Conservation (phyloP, 1,140 invertebrate genomes). For the Pachypeltis micranthus region DNA sequence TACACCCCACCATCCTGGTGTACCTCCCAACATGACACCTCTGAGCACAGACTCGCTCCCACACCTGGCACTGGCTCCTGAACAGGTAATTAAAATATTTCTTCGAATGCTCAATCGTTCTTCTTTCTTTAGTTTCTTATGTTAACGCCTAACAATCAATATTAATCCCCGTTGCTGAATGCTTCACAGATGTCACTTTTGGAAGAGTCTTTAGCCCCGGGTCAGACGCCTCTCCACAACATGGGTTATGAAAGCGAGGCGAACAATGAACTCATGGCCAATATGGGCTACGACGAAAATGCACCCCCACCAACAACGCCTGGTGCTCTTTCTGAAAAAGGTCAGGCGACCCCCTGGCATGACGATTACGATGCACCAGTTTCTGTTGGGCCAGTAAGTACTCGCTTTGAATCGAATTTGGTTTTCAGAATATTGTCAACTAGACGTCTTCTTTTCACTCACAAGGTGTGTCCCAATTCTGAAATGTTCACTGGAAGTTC, state of each 20-base stretch:
- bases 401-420: too few species aligned
- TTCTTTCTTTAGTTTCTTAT: too few species aligned
- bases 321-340: conserved; percentile 47
- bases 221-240: conserved; percentile 46
- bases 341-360: conserved; percentile 55
- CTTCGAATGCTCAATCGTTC: not conserved
- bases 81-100: conserved; percentile 31
- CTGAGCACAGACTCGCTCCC: conserved; percentile 28
- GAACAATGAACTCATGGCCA: conserved; percentile 42
- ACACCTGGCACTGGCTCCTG: conserved; percentile 40
- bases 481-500: too few species aligned
- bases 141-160: too few species aligned
- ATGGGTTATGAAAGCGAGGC: conserved; percentile 45
- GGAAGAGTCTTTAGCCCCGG: conserved; percentile 16
- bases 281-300: conserved; percentile 64
- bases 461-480: too few species aligned
- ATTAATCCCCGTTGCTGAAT: too few species aligned
- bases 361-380: conserved; percentile 76
- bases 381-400: conserved; percentile 61
- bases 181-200: conserved; percentile 17
- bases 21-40: conserved; percentile 21
- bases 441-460: conserved; percentile 15
- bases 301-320: conserved; percentile 49
- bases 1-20: not conserved
- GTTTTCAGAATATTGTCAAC: conserved; percentile 9